Conservation (phyloP, 2,797 vertebrate genomes). For the Scomberomorus guttatus region DNA sequence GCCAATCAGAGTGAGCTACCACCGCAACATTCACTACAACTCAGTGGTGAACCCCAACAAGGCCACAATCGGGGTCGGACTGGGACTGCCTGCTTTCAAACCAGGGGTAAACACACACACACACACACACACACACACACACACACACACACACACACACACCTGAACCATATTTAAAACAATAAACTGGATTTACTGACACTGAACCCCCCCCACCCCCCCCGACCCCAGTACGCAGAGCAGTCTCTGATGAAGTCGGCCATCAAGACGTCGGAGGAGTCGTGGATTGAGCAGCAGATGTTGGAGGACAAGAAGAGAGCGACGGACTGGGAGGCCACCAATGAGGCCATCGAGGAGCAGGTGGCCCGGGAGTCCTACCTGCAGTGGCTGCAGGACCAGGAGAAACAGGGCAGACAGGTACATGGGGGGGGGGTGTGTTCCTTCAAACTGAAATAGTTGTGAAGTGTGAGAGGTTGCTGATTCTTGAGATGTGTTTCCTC, state of each 20-base stretch:
- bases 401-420: conserved; percentile 94
- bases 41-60: conserved; percentile 97
- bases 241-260: conserved; percentile 96
- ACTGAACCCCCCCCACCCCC: too few relatives aligned
- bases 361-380: conserved; percentile 95
- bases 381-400: conserved; percentile 96
- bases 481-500: too few relatives aligned
- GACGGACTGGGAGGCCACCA: conserved; percentile 97
- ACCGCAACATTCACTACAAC: conserved; percentile 98
- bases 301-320: conserved; percentile 96
- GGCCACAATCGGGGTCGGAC: conserved; percentile 95
- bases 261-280: conserved; percentile 97
- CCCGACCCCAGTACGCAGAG: conserved; percentile 88
- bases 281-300: conserved; percentile 98
- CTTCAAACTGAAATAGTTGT: too few relatives aligned
- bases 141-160: not conserved
- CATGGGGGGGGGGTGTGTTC: not conserved
- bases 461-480: too few relatives aligned
- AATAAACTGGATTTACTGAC: not conserved
- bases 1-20: conserved; percentile 96
- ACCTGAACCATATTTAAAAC: not conserved
- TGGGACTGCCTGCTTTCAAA: conserved; percentile 95
- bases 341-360: conserved; percentile 96
- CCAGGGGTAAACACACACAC: conserved; percentile 86
- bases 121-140: conserved; percentile 11